Conservation (phyloP, 2,888 invertebrate species). For the Tenthredo amoena region DNA sequence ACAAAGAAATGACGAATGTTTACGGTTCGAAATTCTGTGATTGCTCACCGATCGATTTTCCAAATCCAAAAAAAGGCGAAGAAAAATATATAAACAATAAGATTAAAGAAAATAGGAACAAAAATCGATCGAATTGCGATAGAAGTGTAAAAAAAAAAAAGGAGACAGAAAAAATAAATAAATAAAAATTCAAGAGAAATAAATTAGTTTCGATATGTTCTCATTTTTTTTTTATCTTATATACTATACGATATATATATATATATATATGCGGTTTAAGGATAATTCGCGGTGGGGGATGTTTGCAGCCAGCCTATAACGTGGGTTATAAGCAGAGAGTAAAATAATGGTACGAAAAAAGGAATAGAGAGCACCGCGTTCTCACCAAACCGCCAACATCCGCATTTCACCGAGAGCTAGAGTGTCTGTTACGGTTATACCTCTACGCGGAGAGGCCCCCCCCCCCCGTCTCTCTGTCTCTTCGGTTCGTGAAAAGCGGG, state of each 20-base stretch:
- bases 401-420: slow-evolving; percentile 43
- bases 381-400: slow-evolving; percentile 61
- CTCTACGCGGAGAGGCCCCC: background rate
- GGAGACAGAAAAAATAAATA: too few species aligned
- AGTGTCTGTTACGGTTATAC: slow-evolving; percentile 34
- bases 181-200: too few species aligned
- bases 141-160: too few species aligned
- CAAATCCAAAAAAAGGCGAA: background rate
- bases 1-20: background rate
- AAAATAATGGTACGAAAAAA: slow-evolving; percentile 35
- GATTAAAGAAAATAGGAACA: too few species aligned
- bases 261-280: too few species aligned
- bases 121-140: too few species aligned
- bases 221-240: too few species aligned
- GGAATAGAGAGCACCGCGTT: slow-evolving; percentile 68
- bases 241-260: too few species aligned
- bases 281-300: too few species aligned
- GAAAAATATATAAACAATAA: background rate
- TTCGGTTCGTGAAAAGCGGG: background rate
- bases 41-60: background rate
- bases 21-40: background rate
- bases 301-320: background rate
- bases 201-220: too few species aligned
- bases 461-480: background rate
- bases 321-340: slow-evolving; percentile 1